Base-by-base conservation (phyloP, 2,888 invertebrate genomes). In the Epistrophella euchroma region DNA sequence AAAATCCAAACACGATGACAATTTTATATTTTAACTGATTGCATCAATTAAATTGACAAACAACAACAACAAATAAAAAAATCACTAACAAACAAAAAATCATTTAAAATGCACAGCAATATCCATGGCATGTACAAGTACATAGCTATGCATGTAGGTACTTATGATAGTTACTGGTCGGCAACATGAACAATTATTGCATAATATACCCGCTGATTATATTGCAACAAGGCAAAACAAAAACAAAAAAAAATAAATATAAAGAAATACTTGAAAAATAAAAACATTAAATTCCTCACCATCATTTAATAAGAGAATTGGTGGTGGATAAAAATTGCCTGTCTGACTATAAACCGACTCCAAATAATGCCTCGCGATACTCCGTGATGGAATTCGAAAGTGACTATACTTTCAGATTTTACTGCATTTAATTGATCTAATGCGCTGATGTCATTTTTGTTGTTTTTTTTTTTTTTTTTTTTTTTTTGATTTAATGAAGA, bases 181-280 rank as follows among this genome's bases (percentile, higher is more conserved):
- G 76, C 75, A 80, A 76, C 84, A 85, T 80, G 75, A 55, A 19
- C 80, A 80, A 85, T 85, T 60, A 85, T 85, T 85, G 75, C 84
- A 68, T 45, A 80, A 85, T 75, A 85, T 75, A 55, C 60, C 75
- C 47, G 68, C 71, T 66, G 58, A 68, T 85, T 84, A 84, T 84
- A 79, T 75, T 84, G 74, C 70, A 62, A 52, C 17, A 62, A 70
- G 43, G 47, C 22, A 45, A 60, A 75, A 68, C n/a, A 60, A 35
- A 17, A 25, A 25, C 17, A 11, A 72, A 72, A 25, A 50, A 37
- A 5, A 40, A 40, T 37, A 62, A 62, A 22, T 13, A 13, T 13
- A 13, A 37, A 43, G 13, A 58, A 25, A 60, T 25, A 22, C 19
- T 25, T 52, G 25, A 52, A 62, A 62, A 62, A 47, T 62, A 62